These are phyloP conservation scores for Melinaea menophilus DNA, from an alignment of 2,888 invertebrate species.

Conservation along the genomic window DNA sequence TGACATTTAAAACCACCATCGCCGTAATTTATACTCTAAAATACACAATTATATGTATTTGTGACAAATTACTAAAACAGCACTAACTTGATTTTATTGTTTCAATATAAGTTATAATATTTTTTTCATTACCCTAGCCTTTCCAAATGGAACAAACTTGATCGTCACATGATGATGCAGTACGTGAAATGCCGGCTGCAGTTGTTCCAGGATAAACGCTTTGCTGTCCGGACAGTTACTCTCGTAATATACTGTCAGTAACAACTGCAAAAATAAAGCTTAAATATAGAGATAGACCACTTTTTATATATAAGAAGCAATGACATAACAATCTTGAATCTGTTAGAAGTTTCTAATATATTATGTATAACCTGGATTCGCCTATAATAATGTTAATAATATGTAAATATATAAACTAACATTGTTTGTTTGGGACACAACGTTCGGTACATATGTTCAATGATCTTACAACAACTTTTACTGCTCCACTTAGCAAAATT, in stretches of 20 bases:
- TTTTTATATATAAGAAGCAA: background rate
- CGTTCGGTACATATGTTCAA: background rate
- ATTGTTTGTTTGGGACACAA: background rate
- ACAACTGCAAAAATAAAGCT: conserved; percentile 44
- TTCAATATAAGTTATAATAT: background rate
- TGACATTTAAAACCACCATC: conserved; percentile 76
- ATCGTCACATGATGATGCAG: conserved; percentile 72
- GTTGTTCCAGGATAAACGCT: conserved; percentile 73
- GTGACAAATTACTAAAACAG: background rate
- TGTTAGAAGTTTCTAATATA: no score
- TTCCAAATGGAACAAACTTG: conserved; percentile 80
- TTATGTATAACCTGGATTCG: no score
- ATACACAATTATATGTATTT: conserved; percentile 11
- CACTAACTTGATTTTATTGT: background rate
- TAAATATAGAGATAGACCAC: background rate
- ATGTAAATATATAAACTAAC: background rate
- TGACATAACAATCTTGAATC: no score
- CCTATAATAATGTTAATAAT: no score
- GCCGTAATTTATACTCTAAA: conserved; percentile 58
- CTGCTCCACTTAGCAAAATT: conserved; percentile 42
- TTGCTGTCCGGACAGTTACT: conserved; percentile 80
- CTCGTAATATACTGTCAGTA: conserved; percentile 79
- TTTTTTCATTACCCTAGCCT: conserved; percentile 69
- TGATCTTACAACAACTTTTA: conserved; percentile 53
- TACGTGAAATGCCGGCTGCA: conserved; percentile 69